Percentiles rank a stretch among this genome's conserved stretches.
Evolutionary conservation across 2,113 vertebrate species (phyloP).

Genomic region (Platycercus adscitus): DNA sequence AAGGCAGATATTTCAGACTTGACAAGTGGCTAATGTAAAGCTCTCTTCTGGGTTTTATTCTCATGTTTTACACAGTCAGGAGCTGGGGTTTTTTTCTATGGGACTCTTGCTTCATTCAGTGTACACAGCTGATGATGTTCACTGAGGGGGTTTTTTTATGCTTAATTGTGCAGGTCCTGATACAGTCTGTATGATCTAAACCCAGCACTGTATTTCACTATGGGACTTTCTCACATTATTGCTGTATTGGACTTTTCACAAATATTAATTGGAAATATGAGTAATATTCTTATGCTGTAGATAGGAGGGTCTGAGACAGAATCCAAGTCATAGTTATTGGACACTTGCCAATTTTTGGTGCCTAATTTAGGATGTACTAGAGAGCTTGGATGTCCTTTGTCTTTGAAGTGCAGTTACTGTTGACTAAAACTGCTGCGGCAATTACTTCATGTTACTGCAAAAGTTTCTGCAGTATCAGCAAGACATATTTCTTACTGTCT

Average conservation of each 20-base stretch:
- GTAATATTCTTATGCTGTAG: background rate
- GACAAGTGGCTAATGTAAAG: background rate
- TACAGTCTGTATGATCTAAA: background rate
- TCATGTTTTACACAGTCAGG: background rate
- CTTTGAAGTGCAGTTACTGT: background rate
- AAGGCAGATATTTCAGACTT: background rate
- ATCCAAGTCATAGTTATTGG: background rate
- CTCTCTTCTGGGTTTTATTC: background rate
- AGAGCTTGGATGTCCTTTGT: background rate
- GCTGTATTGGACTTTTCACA: background rate
- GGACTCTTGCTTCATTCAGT: background rate
- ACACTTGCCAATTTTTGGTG: background rate
- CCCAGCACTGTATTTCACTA: background rate
- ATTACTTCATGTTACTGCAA: background rate
- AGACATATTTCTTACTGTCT: background rate
- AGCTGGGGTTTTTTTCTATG: fast-evolving
- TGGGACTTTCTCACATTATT: background rate
- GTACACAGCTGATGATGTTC: background rate
- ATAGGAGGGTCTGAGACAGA: background rate
- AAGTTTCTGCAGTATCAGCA: background rate
- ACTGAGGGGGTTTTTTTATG: background rate
- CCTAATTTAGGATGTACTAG: background rate
- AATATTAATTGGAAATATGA: background rate
- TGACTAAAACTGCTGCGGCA: background rate
- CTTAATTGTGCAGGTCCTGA: background rate